phyloP scores from a whole-genome alignment of 2,888 invertebrate species.

The Isoperla grammatica region DNA sequence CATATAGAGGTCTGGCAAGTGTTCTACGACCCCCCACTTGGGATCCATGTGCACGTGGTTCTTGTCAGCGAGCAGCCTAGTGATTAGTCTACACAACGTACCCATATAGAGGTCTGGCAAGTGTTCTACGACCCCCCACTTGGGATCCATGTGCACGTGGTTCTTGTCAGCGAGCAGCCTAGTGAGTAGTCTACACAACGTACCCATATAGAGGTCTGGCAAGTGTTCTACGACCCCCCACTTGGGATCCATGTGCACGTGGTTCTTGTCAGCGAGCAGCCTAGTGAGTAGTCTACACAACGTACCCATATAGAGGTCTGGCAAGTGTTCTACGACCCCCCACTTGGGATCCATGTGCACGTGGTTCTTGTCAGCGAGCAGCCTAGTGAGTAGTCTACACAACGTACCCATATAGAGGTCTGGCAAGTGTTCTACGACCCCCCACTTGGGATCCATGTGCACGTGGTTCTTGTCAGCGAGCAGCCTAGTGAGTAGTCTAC shows the following conservation, averaged over 20 bases:
- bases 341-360: constrained; percentile 81
- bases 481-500: constrained; percentile 77
- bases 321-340: constrained; percentile 94
- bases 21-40: constrained; percentile 94
- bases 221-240: constrained; percentile 96
- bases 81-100: too few relatives aligned
- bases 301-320: constrained; percentile 95
- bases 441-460: constrained; percentile 82
- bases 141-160: constrained; percentile 73
- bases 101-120: constrained; percentile 96
- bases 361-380: constrained; percentile 83
- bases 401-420: constrained; percentile 95
- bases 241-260: constrained; percentile 74
- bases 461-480: constrained; percentile 84
- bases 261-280: constrained; percentile 82
- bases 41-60: constrained; percentile 76
- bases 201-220: constrained; percentile 96
- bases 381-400: too few relatives aligned
- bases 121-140: constrained; percentile 95
- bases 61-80: constrained; percentile 83
- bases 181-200: too few relatives aligned
- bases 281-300: too few relatives aligned
- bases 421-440: constrained; percentile 93
- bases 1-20: constrained; percentile 94
- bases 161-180: constrained; percentile 85